Base-by-base conservation (phyloP, 2,797 vertebrate species). In the Siniperca obscura region DNA sequence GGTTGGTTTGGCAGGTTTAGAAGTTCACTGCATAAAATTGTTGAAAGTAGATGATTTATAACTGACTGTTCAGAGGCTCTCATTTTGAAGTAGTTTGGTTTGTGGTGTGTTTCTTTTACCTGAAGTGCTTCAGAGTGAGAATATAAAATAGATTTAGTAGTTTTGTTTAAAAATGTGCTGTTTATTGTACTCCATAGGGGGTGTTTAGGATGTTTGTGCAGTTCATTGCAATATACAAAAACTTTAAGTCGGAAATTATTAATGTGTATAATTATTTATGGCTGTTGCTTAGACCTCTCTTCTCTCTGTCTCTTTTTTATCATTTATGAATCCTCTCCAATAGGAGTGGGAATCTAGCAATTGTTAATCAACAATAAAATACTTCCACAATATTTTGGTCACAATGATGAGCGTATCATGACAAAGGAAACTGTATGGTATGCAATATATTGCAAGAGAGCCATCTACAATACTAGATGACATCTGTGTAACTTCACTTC, bases 1-100 rank as follows among this genome's bases (percentile, higher is more conserved):
- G 38, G 72, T 17, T 70, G 76, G 66, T 81, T 86, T 77, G 76
- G 74, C 65, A 80, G 61, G 81, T 87, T 85, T 80, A 82, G 57
- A 84, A 83, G 82, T 89, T 91, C 56, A 78, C 34, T 48, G 57
- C 27, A 80, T 70, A 52, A 81, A 74, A 76, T 48, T 57, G n/a
- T 57, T 74, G 56, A 80, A 80, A 76, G 74, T 38, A 75, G 53
- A 42, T 76, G 2, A 74, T 80, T 86, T 70, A 16, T 48, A 70
- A 65, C 40, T 40, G 25, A 80, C 42, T 83, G 53, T 66, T 83
- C 40, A 77, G 64, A 70, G 60, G 3, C 36, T 75, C 56, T 38
- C 36, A 36, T 36, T 36, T 36, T 30, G 30, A 84, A 78, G 70
- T 27, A 13, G 59, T 12, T 19, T 70, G 12, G 36, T 60, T 83